phyloP scores from a whole-genome alignment of 2,797 vertebrate species.

The Masticophis lateralis region DNA sequence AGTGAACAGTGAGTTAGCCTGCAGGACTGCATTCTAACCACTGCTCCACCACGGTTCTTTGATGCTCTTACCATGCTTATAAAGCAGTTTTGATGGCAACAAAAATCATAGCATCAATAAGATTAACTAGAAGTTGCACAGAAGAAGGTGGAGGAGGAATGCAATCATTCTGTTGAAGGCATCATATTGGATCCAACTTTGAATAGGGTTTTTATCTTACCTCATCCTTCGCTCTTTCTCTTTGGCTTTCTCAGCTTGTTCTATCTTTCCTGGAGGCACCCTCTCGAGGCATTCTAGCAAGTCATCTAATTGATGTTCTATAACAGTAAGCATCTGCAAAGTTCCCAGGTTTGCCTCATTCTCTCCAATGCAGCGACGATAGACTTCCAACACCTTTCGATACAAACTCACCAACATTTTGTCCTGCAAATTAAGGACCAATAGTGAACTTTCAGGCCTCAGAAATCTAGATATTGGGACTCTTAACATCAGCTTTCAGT shows the following conservation, averaged over 20 bases:
- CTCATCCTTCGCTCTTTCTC: slow-evolving; percentile 80
- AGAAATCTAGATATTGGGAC: neutral
- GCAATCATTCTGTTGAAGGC: neutral
- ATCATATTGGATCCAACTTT: neutral
- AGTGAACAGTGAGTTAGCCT: too few relatives aligned
- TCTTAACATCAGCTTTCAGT: neutral
- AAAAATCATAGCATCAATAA: neutral
- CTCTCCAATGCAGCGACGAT: slow-evolving; percentile 77
- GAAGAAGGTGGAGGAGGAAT: neutral
- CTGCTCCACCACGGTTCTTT: neutral
- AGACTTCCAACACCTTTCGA: slow-evolving; percentile 83
- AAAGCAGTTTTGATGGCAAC: neutral
- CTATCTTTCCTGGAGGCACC: slow-evolving; percentile 74
- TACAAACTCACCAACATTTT: slow-evolving; percentile 74
- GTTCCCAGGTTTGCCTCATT: slow-evolving; percentile 76
- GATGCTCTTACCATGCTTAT: neutral
- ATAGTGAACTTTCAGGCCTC: rapidly evolving
- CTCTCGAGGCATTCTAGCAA: slow-evolving; percentile 81
- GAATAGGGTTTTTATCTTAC: slow-evolving; percentile 59
- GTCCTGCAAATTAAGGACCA: slow-evolving; percentile 70
- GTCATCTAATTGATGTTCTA: slow-evolving; percentile 79
- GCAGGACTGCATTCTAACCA: too few relatives aligned
- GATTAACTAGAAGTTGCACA: neutral
- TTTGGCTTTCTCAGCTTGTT: slow-evolving; percentile 78
- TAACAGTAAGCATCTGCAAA: slow-evolving; percentile 81